Percentiles rank a stretch among this genome's conserved stretches.
Conservation (phyloP, 2,888 invertebrate genomes). For the Seira sanloemensis region DNA sequence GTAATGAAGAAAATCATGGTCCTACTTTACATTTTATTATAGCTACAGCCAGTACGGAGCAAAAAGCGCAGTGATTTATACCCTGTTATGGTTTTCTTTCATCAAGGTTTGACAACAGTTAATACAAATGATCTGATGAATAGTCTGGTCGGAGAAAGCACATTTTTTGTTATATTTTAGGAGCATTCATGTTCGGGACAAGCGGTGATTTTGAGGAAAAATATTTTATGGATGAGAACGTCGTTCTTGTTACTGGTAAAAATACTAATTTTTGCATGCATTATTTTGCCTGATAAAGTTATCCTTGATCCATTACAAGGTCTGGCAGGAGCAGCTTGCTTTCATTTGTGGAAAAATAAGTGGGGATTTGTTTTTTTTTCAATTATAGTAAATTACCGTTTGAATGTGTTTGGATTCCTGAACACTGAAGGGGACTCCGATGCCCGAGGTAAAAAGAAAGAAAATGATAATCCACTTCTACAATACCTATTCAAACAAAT, state of each 20-base stretch:
- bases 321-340: not conserved
- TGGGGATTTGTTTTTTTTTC: not conserved
- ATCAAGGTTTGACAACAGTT: conserved; percentile 56
- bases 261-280: no score
- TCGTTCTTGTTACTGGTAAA: conserved; percentile 70
- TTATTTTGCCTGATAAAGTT: no score
- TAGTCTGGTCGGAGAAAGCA: no score
- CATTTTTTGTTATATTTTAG: conserved; percentile 21
- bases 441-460: conserved; percentile 35
- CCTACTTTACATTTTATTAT: conserved; percentile 15
- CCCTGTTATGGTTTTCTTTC: conserved; percentile 72
- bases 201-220: conserved; percentile 68
- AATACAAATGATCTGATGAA: not conserved
- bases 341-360: not conserved
- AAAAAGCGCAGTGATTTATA: conserved; percentile 27
- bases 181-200: conserved; percentile 71
- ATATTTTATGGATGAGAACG: conserved; percentile 73
- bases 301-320: conserved; percentile 66
- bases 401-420: conserved; percentile 55
- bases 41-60: conserved; percentile 27
- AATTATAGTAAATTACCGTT: conserved; percentile 18
- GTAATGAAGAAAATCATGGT: not conserved
- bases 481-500: not conserved
- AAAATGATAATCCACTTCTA: not conserved
- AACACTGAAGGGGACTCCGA: conserved; percentile 67